phyloP scores from a whole-genome alignment of 2,888 invertebrate species.

The Pandemis corylana region DNA sequence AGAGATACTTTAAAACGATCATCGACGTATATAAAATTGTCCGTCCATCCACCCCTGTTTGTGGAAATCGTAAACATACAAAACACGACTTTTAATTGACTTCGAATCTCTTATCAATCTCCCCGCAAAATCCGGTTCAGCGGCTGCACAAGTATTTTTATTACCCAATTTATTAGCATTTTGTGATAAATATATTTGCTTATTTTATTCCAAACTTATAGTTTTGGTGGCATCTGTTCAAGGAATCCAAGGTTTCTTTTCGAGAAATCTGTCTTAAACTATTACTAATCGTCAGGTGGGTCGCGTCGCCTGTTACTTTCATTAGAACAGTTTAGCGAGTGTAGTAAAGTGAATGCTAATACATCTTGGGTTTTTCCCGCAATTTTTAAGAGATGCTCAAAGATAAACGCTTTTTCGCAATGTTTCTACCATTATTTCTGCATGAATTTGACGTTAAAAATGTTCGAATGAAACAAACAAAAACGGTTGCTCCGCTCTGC shows the following conservation, averaged over 20 bases:
- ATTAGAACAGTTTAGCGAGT: conserved; percentile 21
- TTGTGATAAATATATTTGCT: neutral
- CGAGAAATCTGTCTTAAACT: neutral
- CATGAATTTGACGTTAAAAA: too few relatives aligned
- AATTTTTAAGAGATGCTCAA: neutral
- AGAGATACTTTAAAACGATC: neutral
- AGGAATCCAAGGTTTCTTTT: neutral
- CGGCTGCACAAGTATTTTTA: conserved; percentile 19
- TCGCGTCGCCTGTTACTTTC: conserved; percentile 29
- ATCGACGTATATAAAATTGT: neutral
- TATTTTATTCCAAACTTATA: neutral
- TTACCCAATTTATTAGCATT: conserved; percentile 11
- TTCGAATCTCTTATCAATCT: conserved; percentile 1
- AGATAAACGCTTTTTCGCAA: neutral
- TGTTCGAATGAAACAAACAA: too few relatives aligned
- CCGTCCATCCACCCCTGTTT: neutral
- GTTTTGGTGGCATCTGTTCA: neutral
- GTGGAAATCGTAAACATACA: conserved; percentile 2
- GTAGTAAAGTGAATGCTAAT: conserved; percentile 24
- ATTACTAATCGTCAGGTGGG: neutral
- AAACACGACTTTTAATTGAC: conserved; percentile 4
- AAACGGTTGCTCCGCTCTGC: too few relatives aligned
- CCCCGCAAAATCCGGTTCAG: conserved; percentile 16
- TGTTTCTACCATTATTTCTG: neutral
- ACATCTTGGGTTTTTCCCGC: conserved; percentile 2